Percentiles rank a stretch among this genome's conserved stretches.
phyloP scores from a whole-genome alignment of 2,888 invertebrate species.

The Amaurobius ferox region DNA sequence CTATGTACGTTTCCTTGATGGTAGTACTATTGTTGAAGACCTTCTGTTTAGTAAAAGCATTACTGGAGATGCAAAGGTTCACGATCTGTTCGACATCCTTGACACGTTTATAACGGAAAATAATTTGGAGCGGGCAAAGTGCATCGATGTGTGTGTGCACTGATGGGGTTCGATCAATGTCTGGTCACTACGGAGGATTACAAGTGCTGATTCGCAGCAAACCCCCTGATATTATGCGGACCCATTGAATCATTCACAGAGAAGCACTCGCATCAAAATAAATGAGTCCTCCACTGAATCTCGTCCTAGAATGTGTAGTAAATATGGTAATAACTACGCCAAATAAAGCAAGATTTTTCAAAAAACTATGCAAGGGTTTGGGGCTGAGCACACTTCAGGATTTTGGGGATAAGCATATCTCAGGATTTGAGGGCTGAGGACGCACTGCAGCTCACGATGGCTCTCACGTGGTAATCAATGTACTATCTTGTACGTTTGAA shows the following conservation, averaged over 20 bases:
- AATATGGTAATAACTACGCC: neutral
- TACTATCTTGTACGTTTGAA: neutral
- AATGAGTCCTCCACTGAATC: neutral
- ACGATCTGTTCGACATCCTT: conserved; percentile 1
- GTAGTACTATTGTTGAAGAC: neutral
- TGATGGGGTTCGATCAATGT: no score
- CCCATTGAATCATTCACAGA: neutral
- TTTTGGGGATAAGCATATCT: no score
- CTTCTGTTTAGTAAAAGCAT: neutral
- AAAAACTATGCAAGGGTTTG: no score
- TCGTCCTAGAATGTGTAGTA: neutral
- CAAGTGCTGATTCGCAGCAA: no score
- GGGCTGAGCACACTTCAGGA: no score
- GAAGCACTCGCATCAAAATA: neutral
- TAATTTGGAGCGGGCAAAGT: neutral
- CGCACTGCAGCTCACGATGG: neutral
- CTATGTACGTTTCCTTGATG: neutral
- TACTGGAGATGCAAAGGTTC: neutral
- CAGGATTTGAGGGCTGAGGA: neutral
- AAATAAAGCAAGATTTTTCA: conserved; percentile 15
- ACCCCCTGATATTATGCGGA: no score
- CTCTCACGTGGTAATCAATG: neutral
- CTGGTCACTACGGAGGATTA: no score
- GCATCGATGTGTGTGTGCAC: no score
- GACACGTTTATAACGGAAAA: neutral